Evolutionary conservation across 2,797 vertebrate species (phyloP).

Genomic region (Danio tinwini): DNA sequence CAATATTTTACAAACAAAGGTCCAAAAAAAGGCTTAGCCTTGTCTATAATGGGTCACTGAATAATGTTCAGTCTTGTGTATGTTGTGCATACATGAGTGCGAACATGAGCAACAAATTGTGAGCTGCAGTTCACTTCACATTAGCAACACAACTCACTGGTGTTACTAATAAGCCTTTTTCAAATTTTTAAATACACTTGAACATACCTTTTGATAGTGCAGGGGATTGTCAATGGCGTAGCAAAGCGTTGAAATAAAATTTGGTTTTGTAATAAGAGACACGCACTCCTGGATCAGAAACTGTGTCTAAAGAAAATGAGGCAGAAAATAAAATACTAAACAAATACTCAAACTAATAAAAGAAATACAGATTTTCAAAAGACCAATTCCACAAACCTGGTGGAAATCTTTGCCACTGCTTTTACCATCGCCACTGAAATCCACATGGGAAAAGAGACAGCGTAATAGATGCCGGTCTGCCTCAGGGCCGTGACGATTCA

Average conservation of each 20-base stretch:
- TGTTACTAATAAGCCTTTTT: too few relatives aligned
- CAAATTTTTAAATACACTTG: background rate
- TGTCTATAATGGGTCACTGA: too few relatives aligned
- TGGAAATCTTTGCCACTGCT: conserved; percentile 99
- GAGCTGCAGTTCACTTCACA: too few relatives aligned
- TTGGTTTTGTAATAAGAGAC: conserved; percentile 98
- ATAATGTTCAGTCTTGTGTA: too few relatives aligned
- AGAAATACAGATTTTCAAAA: background rate
- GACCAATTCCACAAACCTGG: conserved; percentile 81
- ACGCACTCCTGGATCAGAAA: conserved; percentile 99
- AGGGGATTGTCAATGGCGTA: conserved; percentile 99
- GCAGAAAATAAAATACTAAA: conserved; percentile 1
- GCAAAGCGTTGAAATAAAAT: conserved; percentile 98
- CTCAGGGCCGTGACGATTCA: conserved; percentile 99
- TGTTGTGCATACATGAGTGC: too few relatives aligned
- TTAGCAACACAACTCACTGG: too few relatives aligned
- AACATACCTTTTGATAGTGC: conserved; percentile 98
- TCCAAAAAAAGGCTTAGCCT: too few relatives aligned
- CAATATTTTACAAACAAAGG: too few relatives aligned
- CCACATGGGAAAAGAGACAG: conserved; percentile 99
- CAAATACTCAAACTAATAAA: background rate
- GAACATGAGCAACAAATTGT: too few relatives aligned
- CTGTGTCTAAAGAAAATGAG: conserved; percentile 86
- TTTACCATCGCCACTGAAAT: conserved; percentile 99
- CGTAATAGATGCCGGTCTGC: conserved; percentile 99